Conservation (phyloP, 2,888 invertebrate species). For the Idaea dimidiata region DNA sequence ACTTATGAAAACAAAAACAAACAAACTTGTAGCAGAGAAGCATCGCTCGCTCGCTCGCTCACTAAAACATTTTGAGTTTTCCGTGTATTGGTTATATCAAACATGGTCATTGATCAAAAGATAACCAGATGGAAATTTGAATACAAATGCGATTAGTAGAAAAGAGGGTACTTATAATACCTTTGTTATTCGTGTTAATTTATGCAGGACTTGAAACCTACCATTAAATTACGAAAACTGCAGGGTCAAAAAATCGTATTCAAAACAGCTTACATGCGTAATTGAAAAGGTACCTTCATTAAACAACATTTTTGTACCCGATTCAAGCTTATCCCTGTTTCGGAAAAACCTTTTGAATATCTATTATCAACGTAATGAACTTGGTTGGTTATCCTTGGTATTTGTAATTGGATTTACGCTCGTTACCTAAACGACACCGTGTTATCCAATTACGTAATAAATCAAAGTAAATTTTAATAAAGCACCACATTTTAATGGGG, state of each 20-base stretch:
- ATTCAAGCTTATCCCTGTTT: slow-evolving; percentile 39
- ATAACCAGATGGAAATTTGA: too few species aligned
- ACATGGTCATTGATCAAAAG: too few species aligned
- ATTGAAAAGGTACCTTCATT: slow-evolving; percentile 38
- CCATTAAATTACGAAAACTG: neutral
- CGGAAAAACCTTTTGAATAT: slow-evolving; percentile 40
- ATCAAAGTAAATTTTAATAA: neutral
- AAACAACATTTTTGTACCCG: slow-evolving; percentile 35
- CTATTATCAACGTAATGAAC: slow-evolving; percentile 29
- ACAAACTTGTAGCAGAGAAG: too few species aligned
- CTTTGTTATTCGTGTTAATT: too few species aligned
- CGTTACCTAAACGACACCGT: slow-evolving; percentile 20
- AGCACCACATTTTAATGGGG: neutral
- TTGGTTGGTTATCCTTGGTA: slow-evolving; percentile 25
- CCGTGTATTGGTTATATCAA: too few species aligned
- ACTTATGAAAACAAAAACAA: too few species aligned
- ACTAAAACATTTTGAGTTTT: too few species aligned
- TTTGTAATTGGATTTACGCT: slow-evolving; percentile 39
- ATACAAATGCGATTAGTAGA: too few species aligned
- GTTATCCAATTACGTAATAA: neutral
- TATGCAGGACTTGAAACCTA: too few species aligned
- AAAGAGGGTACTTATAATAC: too few species aligned
- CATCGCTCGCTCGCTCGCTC: too few species aligned
- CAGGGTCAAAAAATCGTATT: neutral
- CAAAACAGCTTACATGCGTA: slow-evolving; percentile 40